Evolutionary conservation across 2,888 invertebrate genomes (phyloP), one percentile per base, ranked within the genome.

Genomic region (Latrodectus hesperus): DNA sequence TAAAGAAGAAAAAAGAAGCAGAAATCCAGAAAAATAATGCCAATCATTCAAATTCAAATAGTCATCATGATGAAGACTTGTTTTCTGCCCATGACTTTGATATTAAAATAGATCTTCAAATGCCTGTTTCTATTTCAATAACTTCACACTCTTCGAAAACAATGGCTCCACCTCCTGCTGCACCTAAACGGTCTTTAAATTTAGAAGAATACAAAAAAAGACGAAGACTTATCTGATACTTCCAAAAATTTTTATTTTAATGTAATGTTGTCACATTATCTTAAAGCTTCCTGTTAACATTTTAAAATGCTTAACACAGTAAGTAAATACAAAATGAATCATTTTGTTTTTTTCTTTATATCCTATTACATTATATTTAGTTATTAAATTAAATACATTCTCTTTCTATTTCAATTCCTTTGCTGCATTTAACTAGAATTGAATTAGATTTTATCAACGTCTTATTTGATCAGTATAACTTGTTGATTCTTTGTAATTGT

Each of bases 171-270:
- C 95, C 95, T 92, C 96, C 96, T 91, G 95, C 95, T 1, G 96
- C 96, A 0, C 97, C 97, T 9, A 95, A 96, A 90, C 93, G 97
- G 84, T 96, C 97, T 0, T 93, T 98, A 72, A 98, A 98, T 92
- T 93, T 98, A 89, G 97, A 97, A 91, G 97, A 97, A 92, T 98
- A 97, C 93, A 98, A 98, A 93, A 97, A 97, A 93, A 96, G 97
- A 91, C 95, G 97, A 90, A 97, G 97, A 81, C 95, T 98, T 89
- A 97, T 98, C 93, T 96, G 94, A 92, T 83, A 65, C 9, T 49
- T 60, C 10, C n/a, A 38, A 38, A 38, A 38, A 3, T 6, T 38
- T 38, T 38, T 38, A 38, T 38, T 4, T 38, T 38, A 38, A 38
- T 6, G 38, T 38, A 14, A 71, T 38, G 70, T 71, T 38, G 70